These are phyloP conservation scores for Hartigia nigra DNA, from an alignment of 2,888 invertebrate species.

Conservation along the genomic window DNA sequence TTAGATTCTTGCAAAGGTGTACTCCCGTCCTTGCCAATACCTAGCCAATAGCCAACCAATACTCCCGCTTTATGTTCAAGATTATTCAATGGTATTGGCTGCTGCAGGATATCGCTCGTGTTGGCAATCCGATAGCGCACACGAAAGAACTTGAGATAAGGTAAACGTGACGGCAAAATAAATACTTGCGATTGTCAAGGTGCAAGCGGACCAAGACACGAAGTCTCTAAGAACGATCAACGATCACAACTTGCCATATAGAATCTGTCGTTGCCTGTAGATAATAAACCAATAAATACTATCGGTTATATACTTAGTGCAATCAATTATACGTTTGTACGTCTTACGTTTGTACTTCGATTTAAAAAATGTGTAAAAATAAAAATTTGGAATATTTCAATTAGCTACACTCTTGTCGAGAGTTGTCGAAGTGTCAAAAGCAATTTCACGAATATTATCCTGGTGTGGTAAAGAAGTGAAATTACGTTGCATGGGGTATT, in stretches of 20 bases:
- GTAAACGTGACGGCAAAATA: conserved; percentile 30
- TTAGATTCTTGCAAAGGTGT: not conserved
- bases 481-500: not conserved
- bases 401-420: not conserved
- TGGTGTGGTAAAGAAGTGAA: not conserved
- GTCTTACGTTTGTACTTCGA: not conserved
- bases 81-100: conserved; percentile 3
- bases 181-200: not conserved
- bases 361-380: not conserved
- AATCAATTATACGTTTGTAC: too few species aligned
- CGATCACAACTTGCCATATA: not conserved
- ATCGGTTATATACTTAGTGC: not conserved
- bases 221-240: not conserved
- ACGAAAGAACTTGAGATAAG: conserved; percentile 46
- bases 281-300: not conserved
- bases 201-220: not conserved
- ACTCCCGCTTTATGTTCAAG: not conserved
- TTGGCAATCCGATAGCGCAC: conserved; percentile 42
- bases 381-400: not conserved
- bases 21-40: conserved; percentile 1
- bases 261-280: not conserved
- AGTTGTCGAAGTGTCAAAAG: not conserved
- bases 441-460: not conserved
- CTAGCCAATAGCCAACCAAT: conserved; percentile 6
- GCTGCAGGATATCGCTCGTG: conserved; percentile 9